Evolutionary conservation across 1,140 invertebrate genomes (phyloP), one percentile per base, ranked within the genome.

Genomic region (Pollicipes pollicipes): DNA sequence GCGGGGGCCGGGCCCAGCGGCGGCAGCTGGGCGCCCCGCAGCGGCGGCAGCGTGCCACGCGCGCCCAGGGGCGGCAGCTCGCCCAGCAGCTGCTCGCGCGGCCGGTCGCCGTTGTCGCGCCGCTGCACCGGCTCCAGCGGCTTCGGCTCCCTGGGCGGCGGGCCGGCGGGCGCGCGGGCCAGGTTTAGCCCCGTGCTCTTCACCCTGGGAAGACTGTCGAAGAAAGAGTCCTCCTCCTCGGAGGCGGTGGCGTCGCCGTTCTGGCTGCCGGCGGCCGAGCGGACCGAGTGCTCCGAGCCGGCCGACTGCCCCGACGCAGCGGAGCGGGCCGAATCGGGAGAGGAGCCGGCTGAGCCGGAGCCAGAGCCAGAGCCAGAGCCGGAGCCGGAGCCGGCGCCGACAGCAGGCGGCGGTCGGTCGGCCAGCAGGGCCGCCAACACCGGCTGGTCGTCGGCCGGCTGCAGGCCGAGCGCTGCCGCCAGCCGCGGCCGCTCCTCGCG

Each of bases 181-280:
- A 58, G 13, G 45, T n/a, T n/a, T n/a, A n/a, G n/a, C n/a, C 45
- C 45, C 45, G 24, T 3, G 45, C 45, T 58, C 13, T 21, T 10
- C n/a, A 66, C 64, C 28, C 28, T 27, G 8, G 64, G 64, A 21
- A 66, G 64, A 17, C 64, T 66, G 64, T 66, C 64, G 64, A 66
- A 66, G 28, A 66, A 66, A 21, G 64, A 66, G n/a, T 66, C 64
- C 64, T 66, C 64, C 1, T 66, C 64, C 24, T 66, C 64, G 45
- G 45, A 58, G 8, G 45, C 45, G 13, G 45, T 21, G 45, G 45
- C 45, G n/a, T n/a, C n/a, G n/a, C n/a, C n/a, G n/a, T n/a, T n/a
- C n/a, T n/a, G n/a, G n/a, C n/a, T n/a, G n/a, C n/a, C n/a, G n/a
- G n/a, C n/a, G n/a, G n/a, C n/a, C n/a, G n/a, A n/a, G n/a, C n/a